phyloP scores from a whole-genome alignment of 2,113 vertebrate species.

The Agelaius tricolor region DNA sequence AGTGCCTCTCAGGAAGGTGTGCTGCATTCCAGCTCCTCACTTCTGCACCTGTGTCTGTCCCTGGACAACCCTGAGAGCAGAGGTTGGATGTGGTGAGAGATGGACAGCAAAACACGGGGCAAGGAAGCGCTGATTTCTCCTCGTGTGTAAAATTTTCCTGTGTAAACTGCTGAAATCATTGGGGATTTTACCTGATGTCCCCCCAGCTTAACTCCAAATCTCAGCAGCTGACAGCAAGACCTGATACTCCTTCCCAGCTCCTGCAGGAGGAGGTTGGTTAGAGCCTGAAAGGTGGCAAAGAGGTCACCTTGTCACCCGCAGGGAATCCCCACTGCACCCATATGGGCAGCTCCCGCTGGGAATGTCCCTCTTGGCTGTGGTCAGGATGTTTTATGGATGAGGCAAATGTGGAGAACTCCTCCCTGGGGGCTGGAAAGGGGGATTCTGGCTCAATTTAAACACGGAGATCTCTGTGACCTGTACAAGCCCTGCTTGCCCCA shows the following conservation, averaged over 20 bases:
- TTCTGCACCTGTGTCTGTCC: background rate
- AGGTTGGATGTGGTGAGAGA: background rate
- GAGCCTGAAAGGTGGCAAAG: accelerated
- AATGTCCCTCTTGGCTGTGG: background rate
- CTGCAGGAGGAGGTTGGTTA: background rate
- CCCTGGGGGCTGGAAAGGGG: background rate
- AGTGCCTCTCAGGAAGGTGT: background rate
- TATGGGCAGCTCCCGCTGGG: background rate
- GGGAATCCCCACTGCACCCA: background rate
- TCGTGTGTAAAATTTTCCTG: accelerated
- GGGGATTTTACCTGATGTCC: background rate
- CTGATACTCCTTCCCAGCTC: background rate
- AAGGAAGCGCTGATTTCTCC: background rate
- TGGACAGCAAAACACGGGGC: background rate
- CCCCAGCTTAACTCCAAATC: background rate
- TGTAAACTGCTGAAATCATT: background rate
- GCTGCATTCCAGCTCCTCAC: background rate
- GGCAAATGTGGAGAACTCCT: background rate
- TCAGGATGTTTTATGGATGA: background rate
- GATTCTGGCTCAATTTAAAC: background rate
- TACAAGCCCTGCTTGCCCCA: background rate
- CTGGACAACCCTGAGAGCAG: background rate
- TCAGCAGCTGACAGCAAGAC: background rate
- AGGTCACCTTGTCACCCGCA: background rate
- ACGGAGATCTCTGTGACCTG: background rate